Conservation (phyloP, 2,797 vertebrate species). For the Morelia viridis region DNA sequence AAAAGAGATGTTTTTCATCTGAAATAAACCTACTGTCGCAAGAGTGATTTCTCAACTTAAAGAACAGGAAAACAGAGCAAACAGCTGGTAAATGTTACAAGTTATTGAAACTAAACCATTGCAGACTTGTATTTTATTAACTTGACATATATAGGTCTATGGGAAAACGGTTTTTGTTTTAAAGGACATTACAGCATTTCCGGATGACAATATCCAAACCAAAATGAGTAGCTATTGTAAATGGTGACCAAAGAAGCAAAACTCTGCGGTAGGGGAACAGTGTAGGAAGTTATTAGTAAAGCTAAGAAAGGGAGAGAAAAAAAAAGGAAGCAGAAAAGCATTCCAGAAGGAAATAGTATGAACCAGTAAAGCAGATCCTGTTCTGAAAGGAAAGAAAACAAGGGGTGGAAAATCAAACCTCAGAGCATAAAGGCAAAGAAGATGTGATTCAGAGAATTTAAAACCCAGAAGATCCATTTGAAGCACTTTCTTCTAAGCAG, state of each 20-base stretch:
- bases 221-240: conserved; percentile 27
- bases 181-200: conserved; percentile 18
- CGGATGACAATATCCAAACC: conserved; percentile 22
- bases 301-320: not conserved
- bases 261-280: not conserved
- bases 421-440: not conserved
- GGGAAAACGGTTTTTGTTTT: not conserved
- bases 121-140: conserved; percentile 7
- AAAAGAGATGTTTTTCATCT: conserved; percentile 18
- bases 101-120: conserved; percentile 16
- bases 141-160: not conserved
- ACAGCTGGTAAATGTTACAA: not conserved
- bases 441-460: not conserved
- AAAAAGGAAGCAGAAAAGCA: not conserved
- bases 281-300: conserved; percentile 7
- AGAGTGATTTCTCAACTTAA: conserved; percentile 11
- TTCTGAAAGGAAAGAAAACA: not conserved
- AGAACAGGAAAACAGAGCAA: conserved; percentile 8
- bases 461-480: not conserved
- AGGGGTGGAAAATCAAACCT: not conserved
- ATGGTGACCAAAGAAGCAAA: conserved; percentile 3
- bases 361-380: not conserved
- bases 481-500: not conserved
- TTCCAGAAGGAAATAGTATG: not conserved
- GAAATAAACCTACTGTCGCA: conserved; percentile 13